Evolutionary conservation across 2,888 invertebrate species (phyloP).

Genomic region (Dusona sp.): DNA sequence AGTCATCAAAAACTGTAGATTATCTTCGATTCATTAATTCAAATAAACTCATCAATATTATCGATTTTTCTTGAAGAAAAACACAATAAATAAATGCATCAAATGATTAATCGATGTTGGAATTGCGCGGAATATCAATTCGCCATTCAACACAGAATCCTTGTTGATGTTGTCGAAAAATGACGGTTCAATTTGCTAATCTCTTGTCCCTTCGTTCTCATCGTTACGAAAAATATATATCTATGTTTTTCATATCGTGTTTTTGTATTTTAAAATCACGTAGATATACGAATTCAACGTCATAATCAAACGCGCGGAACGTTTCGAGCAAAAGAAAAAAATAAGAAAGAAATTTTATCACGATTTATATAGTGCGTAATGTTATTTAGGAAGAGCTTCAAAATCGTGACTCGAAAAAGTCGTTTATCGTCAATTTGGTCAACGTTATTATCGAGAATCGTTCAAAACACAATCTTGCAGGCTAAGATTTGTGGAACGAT

Average conservation of each 20-base stretch:
- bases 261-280: slow-evolving; percentile 34
- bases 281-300: slow-evolving; percentile 49
- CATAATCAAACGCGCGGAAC: slow-evolving; percentile 55
- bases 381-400: neutral
- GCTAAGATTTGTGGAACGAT: neutral
- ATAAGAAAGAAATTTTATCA: neutral
- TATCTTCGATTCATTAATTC: neutral
- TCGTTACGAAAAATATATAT: slow-evolving; percentile 5
- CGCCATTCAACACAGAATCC: slow-evolving; percentile 3
- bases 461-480: slow-evolving; percentile 17
- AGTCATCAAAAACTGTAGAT: neutral
- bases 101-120: slow-evolving; percentile 8
- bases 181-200: slow-evolving; percentile 1
- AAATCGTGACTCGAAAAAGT: slow-evolving; percentile 8
- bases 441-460: neutral
- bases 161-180: slow-evolving; percentile 7
- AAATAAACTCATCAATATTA: neutral
- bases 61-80: neutral
- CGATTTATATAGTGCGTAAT: slow-evolving; percentile 9
- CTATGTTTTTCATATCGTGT: neutral
- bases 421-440: neutral
- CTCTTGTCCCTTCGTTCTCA: slow-evolving; percentile 26
- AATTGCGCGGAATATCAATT: neutral
- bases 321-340: neutral
- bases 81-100: neutral